These are phyloP conservation scores for Hippopotamus amphibius DNA, from an alignment of 2,113 vertebrate species.

Conservation along the genomic window DNA sequence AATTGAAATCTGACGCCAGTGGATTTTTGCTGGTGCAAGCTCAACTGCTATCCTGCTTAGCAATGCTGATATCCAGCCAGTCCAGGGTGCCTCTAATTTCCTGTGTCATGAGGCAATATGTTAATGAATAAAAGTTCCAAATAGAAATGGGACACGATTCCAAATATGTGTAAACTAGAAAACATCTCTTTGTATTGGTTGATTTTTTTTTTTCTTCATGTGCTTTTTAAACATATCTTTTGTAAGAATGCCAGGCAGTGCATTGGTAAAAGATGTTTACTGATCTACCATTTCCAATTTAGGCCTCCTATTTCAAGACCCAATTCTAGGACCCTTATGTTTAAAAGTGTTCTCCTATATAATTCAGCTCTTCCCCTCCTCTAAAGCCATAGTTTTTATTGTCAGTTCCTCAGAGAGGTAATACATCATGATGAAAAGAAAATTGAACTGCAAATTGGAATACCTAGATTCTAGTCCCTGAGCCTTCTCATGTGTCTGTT, in stretches of 20 bases:
- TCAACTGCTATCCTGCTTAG: neutral
- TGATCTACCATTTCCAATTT: neutral
- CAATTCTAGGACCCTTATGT: neutral
- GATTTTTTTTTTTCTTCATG: neutral
- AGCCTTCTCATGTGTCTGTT: neutral
- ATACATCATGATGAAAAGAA: neutral
- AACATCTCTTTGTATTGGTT: neutral
- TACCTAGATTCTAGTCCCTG: neutral
- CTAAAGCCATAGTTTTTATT: neutral
- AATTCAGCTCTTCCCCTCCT: neutral
- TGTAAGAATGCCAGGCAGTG: neutral
- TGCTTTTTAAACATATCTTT: neutral
- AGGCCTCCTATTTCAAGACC: neutral
- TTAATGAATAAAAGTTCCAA: neutral
- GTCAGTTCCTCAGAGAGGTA: neutral
- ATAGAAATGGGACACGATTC: neutral
- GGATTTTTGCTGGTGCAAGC: neutral
- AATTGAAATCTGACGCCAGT: neutral
- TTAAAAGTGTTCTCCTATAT: neutral
- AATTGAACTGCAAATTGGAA: conserved; percentile 34
- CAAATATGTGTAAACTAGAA: neutral
- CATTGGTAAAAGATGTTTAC: neutral
- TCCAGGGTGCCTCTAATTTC: neutral
- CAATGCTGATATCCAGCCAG: neutral
- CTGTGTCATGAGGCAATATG: neutral